phyloP scores from a whole-genome alignment of 1,140 invertebrate genomes.

The Yoshiicerus persimilis region DNA sequence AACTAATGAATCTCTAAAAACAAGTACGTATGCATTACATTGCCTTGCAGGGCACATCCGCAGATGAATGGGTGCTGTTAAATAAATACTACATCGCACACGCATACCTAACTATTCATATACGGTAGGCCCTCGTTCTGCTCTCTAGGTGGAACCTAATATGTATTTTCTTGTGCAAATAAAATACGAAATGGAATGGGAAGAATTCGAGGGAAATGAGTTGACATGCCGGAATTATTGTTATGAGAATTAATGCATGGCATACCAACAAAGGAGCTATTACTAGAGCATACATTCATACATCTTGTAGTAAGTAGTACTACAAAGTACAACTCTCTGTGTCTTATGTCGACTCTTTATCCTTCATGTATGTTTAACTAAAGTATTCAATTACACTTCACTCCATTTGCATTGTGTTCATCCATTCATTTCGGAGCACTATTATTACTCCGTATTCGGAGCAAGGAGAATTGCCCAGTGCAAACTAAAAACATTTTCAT shows the following conservation, averaged over 20 bases:
- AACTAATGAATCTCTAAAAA: slow-evolving; percentile 27
- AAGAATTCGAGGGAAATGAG: background rate
- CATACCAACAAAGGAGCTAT: background rate
- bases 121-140: background rate
- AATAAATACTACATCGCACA: background rate
- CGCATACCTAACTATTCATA: background rate
- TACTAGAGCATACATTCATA: background rate
- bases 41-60: background rate
- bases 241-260: background rate
- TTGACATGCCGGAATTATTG: background rate
- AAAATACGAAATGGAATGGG: background rate
- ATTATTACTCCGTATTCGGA: too few relatives aligned
- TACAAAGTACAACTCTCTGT: background rate
- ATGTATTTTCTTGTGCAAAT: background rate
- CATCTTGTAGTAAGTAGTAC: background rate
- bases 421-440: too few relatives aligned
- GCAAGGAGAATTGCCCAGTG: too few relatives aligned
- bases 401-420: background rate
- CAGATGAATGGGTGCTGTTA: background rate
- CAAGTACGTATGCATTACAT: background rate
- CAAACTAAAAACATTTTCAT: too few relatives aligned
- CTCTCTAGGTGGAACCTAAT: background rate
- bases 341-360: too few relatives aligned
- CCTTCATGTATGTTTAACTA: background rate
- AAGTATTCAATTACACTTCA: background rate